Evolutionary conservation across 2,797 vertebrate genomes (phyloP), one percentile per base, ranked within the genome.

Genomic region (Argyrosomus regius): DNA sequence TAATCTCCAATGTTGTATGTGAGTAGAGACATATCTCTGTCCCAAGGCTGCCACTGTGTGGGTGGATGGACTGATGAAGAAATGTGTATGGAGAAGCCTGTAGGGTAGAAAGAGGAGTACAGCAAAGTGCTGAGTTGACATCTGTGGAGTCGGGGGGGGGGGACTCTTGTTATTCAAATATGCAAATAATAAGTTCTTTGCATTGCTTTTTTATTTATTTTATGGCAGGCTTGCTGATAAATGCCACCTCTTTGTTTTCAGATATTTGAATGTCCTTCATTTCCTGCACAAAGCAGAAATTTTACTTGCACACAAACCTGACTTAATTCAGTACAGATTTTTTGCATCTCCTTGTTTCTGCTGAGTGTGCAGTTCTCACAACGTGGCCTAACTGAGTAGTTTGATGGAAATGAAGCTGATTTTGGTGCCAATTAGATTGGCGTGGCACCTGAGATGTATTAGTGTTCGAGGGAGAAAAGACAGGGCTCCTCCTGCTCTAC

Each of bases 391-490:
- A 84, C 84, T 14, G 76, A 83, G 77, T 65, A 59, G 71, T 81
- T 45, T 72, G 78, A 88, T 89, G 89, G 87, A 89, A 91, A 91
- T 90, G 80, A 84, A 83, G 80, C 65, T 59, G 79, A 88, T 84
- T 86, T 75, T 81, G 78, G 66, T 88, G 83, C 75, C 83, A 90
- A 92, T 91, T 92, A 89, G 77, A 89, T 88, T 90, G 83, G 65
- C 31, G 69, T 61, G 58, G 71, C 68, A 82, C 63, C 80, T 83
- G 74, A 91, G 90, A 93, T 88, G 81, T 83, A 92, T 93, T 82
- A 78, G 77, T 76, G 78, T 73, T 50, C 71, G 66, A 35, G 22
- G 57, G 24, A 78, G 70, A 60, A 65, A 41, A 81, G 89, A 83
- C 78, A 54, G 35, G 41, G 67, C 70, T 73, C 73, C 12, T n/a